Evolutionary conservation across 2,113 vertebrate species (phyloP).

Genomic region (Bothrops jararaca): DNA sequence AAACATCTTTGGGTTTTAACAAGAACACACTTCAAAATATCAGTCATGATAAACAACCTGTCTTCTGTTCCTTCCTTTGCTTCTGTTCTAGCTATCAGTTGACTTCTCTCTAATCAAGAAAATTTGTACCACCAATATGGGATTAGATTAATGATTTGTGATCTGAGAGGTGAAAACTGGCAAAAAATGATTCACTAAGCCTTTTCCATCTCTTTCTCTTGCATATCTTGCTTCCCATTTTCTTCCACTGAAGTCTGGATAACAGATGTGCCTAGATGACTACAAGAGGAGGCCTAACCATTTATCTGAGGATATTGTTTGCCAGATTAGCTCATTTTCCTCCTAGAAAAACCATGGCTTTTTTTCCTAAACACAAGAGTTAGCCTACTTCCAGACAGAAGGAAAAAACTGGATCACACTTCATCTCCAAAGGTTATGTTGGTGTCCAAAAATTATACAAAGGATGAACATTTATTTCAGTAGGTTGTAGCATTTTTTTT

Average conservation of each 20-base stretch:
- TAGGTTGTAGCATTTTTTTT: neutral
- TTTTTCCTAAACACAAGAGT: neutral
- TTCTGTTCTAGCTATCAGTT: neutral
- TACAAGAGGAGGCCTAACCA: neutral
- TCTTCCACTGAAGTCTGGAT: neutral
- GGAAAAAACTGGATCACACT: neutral
- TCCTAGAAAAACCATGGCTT: neutral
- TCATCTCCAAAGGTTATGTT: neutral
- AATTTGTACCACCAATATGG: neutral
- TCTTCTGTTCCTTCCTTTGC: neutral
- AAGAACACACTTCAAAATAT: neutral
- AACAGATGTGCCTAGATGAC: slow-evolving; percentile 4
- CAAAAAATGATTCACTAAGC: neutral
- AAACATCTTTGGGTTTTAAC: neutral
- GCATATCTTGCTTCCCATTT: neutral
- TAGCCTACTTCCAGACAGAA: neutral
- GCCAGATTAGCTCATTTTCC: neutral
- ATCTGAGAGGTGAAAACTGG: neutral
- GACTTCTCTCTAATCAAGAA: neutral
- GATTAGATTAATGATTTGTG: neutral
- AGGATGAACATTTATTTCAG: neutral
- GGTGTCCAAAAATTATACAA: neutral
- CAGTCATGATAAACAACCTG: neutral
- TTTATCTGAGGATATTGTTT: neutral
- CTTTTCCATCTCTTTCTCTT: neutral